A percentile compares a stretch with the other conserved stretches of the same genome.
phyloP scores from a whole-genome alignment of 92 coral and sea anemone species.

The Palythoa heliodiscus region DNA sequence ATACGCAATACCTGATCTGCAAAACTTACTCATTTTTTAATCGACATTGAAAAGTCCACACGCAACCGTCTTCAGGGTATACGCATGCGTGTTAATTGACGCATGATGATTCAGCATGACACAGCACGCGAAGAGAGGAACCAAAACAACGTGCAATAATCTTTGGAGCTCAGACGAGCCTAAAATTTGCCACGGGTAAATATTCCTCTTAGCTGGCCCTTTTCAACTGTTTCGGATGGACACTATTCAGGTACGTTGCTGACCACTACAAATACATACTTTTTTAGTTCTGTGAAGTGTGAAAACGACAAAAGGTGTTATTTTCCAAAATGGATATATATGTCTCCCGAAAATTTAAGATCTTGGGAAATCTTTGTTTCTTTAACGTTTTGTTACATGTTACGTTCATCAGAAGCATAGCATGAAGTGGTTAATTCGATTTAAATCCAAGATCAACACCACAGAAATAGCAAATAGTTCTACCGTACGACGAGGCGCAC shows the following conservation, averaged over 20 bases:
- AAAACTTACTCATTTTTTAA: neutral
- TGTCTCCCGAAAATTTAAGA: no score
- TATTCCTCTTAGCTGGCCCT: neutral
- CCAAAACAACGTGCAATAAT: conserved; percentile 7
- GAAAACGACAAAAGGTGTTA: no score
- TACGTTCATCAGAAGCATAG: no score
- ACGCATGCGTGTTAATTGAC: neutral
- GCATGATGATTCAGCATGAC: conserved; percentile 29
- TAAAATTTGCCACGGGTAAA: neutral
- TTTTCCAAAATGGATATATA: no score
- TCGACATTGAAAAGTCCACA: neutral
- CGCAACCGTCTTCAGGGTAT: neutral
- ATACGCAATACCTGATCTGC: neutral
- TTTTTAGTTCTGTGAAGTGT: no score
- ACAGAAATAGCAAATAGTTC: no score
- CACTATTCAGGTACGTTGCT: neutral
- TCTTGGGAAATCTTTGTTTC: no score
- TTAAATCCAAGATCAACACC: no score
- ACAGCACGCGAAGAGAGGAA: neutral
- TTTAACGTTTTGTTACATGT: no score
- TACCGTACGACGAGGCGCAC: no score
- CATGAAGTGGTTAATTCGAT: no score
- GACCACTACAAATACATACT: no score
- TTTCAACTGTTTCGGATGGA: neutral
- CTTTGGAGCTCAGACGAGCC: conserved; percentile 31